phyloP scores from a whole-genome alignment of 2,888 invertebrate species.

The Sesamia inferens region DNA sequence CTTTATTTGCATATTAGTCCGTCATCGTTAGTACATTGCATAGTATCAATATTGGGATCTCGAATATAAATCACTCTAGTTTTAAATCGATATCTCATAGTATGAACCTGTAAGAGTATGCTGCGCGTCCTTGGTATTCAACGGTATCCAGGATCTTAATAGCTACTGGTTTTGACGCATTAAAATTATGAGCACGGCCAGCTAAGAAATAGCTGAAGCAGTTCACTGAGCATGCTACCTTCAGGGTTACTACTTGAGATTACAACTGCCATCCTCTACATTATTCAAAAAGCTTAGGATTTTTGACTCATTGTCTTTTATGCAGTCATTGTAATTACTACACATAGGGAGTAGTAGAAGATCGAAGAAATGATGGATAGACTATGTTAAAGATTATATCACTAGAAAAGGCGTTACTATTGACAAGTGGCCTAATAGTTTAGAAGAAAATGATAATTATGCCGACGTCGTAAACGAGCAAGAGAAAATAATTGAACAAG shows the following conservation, averaged over 20 bases:
- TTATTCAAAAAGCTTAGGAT: not conserved
- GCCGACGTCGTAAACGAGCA: not conserved
- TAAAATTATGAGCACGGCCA: conserved; percentile 75
- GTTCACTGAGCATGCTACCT: conserved; percentile 47
- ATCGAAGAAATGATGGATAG: not conserved
- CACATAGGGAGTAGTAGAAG: too few species aligned
- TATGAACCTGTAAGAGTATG: conserved; percentile 61
- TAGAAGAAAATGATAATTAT: not conserved
- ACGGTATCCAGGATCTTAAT: conserved; percentile 83
- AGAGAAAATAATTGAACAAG: not conserved
- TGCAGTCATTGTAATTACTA: not conserved
- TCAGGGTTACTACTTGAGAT: conserved; percentile 50
- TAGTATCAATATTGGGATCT: not conserved
- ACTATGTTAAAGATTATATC: not conserved
- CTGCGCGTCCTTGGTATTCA: conserved; percentile 83
- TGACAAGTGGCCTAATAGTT: not conserved
- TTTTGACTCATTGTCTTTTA: not conserved
- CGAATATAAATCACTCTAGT: conserved; percentile 30
- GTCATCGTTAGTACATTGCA: conserved; percentile 1
- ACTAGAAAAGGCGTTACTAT: not conserved
- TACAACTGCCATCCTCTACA: not conserved
- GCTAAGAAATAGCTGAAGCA: conserved; percentile 67
- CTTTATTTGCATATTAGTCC: not conserved
- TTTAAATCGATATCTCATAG: conserved; percentile 51
- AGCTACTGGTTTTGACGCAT: conserved; percentile 86